Evolutionary conservation across 2,888 invertebrate species (phyloP), one percentile per base, ranked within the genome.

Genomic region (Hypolimnas misippus): DNA sequence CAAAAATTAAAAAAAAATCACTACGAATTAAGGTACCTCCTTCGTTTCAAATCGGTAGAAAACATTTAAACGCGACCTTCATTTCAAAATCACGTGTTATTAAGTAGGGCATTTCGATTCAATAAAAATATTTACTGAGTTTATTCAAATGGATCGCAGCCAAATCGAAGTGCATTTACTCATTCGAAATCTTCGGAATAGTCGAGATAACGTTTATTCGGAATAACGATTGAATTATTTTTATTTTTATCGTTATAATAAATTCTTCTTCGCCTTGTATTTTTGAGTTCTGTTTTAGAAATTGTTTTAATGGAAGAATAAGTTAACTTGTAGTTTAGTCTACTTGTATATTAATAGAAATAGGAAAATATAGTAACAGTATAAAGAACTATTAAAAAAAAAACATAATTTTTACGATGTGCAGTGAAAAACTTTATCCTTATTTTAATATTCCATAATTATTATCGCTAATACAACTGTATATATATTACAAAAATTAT

Each of bases 191-290:
- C 42, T 16, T 46, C 12, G 29, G 12, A 29, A 29, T 8, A 14
- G 2, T 49, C 44, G 12, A 12, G 5, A 21, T 46, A 29, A 14
- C 6, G n/a, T 14, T 29, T 49, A 49, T 49, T 29, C 12, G n/a
- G 25, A n/a, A 49, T 49, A n/a, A 6, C 8, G 14, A 29, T 21
- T n/a, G 17, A 46, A 46, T 12, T 25, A 5, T 21, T 46, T 46
- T 49, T 49, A 49, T 49, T 25, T 49, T 62, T 57, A 53, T 52
- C 46, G 46, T 46, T 10, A 50, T 52, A 19, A 58, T 67, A 67
- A 61, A 56, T 56, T 35, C 55, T 49, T 67, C 59, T 44, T 5
- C 59, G 51, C 53, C n/a, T 58, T 29, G 16, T 49, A 53, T 44
- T 29, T 49, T 25, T n/a, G 50, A 25, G 17, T 33, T 21, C 21